Conservation (phyloP, 1,140 invertebrate species). For the Laodelphax striatellus region DNA sequence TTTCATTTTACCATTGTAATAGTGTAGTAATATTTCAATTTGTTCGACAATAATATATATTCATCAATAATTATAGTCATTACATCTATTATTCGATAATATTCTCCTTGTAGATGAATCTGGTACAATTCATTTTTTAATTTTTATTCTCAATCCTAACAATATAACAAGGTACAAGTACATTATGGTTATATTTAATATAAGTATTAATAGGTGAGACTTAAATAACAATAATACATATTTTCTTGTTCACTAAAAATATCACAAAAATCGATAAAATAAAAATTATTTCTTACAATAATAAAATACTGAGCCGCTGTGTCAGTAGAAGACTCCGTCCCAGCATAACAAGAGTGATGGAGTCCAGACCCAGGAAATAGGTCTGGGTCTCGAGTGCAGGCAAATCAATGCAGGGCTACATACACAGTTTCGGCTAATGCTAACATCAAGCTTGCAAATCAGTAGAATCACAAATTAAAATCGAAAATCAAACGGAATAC, state of each 20-base stretch:
- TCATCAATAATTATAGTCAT: conserved; percentile 10
- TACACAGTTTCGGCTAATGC: conserved; percentile 17
- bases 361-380: conserved; percentile 3
- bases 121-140: conserved; percentile 11
- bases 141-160: conserved; percentile 25
- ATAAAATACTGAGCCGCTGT: conserved; percentile 23
- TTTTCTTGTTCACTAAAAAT: conserved; percentile 26
- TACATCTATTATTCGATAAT: conserved; percentile 9
- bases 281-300: conserved; percentile 3
- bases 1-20: conserved; percentile 12
- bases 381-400: conserved; percentile 3
- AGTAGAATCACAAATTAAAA: background rate
- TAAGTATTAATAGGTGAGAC: conserved; percentile 26
- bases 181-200: conserved; percentile 20
- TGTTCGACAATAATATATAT: conserved; percentile 15
- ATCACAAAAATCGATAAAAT: conserved; percentile 28
- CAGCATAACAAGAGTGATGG: conserved; percentile 17
- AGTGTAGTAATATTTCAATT: conserved; percentile 10
- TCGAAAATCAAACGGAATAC: background rate
- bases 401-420: conserved; percentile 15
- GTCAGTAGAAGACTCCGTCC: conserved; percentile 18
- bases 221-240: conserved; percentile 27
- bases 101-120: conserved; percentile 24
- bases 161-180: conserved; percentile 28
- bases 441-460: conserved; percentile 3